A percentile compares a stretch with the other conserved stretches of the same genome.
Evolutionary conservation across 1,140 invertebrate genomes (phyloP).

Genomic region (Idris sp.): DNA sequence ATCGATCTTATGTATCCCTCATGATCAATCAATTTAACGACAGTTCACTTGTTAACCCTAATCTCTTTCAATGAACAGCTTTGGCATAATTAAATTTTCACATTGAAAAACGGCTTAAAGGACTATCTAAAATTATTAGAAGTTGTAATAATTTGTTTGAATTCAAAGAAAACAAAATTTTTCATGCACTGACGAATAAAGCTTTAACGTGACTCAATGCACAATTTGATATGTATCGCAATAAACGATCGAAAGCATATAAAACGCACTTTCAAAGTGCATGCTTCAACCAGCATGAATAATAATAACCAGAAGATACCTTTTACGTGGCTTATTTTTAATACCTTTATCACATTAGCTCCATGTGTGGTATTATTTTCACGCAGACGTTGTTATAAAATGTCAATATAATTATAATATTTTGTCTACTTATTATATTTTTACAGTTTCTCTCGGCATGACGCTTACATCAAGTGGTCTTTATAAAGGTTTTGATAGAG

Average conservation of each 20-base stretch:
- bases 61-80: too few relatives aligned
- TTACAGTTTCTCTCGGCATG: slow-evolving; percentile 92
- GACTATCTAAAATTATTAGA: too few relatives aligned
- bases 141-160: too few relatives aligned
- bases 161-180: slow-evolving; percentile 30
- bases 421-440: slow-evolving; percentile 63
- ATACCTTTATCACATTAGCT: slow-evolving; percentile 29
- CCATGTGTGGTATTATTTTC: slow-evolving; percentile 42
- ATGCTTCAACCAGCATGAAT: slow-evolving; percentile 47
- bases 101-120: too few relatives aligned
- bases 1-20: slow-evolving; percentile 4
- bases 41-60: too few relatives aligned
- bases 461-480: slow-evolving; percentile 83
- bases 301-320: slow-evolving; percentile 35
- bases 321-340: slow-evolving; percentile 29
- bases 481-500: slow-evolving; percentile 92
- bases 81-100: too few relatives aligned
- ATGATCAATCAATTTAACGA: slow-evolving; percentile 28
- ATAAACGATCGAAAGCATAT: slow-evolving; percentile 58
- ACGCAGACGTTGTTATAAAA: slow-evolving; percentile 20
- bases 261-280: slow-evolving; percentile 51
- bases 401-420: slow-evolving; percentile 29
- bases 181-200: slow-evolving; percentile 26
- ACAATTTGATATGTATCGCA: slow-evolving; percentile 55
- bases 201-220: slow-evolving; percentile 34